These are phyloP conservation scores for Cygnus buccinator DNA, from an alignment of 2,113 vertebrate genomes.

Conservation along the genomic window DNA sequence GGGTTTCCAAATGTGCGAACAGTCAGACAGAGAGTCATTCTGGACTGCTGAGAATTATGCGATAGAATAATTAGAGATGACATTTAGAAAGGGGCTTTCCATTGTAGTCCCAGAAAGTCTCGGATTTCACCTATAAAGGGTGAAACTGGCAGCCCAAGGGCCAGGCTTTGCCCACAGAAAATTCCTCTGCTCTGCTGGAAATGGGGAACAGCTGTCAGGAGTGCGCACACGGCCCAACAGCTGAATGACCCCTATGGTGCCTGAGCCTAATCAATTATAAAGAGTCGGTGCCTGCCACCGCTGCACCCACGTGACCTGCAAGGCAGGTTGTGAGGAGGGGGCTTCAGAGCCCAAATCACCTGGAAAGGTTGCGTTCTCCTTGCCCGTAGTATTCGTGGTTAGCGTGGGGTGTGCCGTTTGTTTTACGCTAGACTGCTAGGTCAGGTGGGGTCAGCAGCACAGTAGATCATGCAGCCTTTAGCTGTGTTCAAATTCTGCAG, in stretches of 20 bases:
- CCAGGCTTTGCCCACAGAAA: conserved; percentile 5
- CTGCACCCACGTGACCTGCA: not conserved
- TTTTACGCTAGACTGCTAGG: conserved; percentile 16
- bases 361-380: conserved; percentile 22
- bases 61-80: conserved; percentile 27
- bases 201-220: conserved; percentile 46
- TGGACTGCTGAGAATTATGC: not conserved
- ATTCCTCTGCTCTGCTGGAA: conserved; percentile 52
- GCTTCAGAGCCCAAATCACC: not conserved
- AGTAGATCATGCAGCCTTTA: conserved; percentile 31
- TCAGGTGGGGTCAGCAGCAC: conserved; percentile 14
- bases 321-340: not conserved
- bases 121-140: conserved; percentile 17
- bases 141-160: conserved; percentile 19
- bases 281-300: not conserved
- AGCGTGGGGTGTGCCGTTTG: not conserved
- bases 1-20: not conserved
- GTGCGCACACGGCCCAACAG: not conserved
- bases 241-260: conserved; percentile 20
- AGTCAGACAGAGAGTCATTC: not conserved
- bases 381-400: not conserved
- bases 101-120: not conserved
- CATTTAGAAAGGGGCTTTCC: conserved; percentile 37
- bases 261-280: conserved; percentile 45
- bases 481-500: not conserved